These are phyloP conservation scores for Luscinia luscinia DNA, from an alignment of 2,797 vertebrate genomes.

Conservation along the genomic window DNA sequence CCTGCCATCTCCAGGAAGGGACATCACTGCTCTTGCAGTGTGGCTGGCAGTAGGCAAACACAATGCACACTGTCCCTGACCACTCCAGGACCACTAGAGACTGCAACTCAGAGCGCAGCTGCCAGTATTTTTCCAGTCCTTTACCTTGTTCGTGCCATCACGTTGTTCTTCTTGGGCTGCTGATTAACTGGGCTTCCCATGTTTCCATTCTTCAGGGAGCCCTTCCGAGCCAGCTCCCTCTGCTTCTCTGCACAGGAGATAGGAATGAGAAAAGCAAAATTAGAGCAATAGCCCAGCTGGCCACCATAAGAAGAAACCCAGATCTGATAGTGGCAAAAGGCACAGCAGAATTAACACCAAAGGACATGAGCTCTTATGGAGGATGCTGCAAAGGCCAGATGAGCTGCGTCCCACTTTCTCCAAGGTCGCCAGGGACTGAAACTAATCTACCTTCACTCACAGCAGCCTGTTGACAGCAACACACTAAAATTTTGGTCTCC, in stretches of 20 bases:
- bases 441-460: neutral
- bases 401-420: neutral
- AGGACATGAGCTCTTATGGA: neutral
- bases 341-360: neutral
- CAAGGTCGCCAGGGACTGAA: neutral
- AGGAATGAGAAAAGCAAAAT: conserved; percentile 50
- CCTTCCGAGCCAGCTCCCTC: conserved; percentile 94
- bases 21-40: fast-evolving
- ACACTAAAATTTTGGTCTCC: neutral
- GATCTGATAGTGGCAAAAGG: neutral
- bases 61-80: neutral
- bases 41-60: neutral
- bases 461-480: neutral
- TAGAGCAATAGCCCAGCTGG: neutral
- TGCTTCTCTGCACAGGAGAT: conserved; percentile 89
- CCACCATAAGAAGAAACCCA: neutral
- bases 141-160: conserved; percentile 98
- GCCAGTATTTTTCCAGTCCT: neutral
- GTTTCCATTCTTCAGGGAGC: conserved; percentile 93
- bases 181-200: conserved; percentile 97
- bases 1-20: neutral
- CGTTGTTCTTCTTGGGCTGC: conserved; percentile 98
- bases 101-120: neutral
- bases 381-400: neutral
- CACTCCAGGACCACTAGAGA: neutral